These are phyloP conservation scores for Myotis pilosus DNA, from an alignment of 2,797 vertebrate species.

Conservation along the genomic window DNA sequence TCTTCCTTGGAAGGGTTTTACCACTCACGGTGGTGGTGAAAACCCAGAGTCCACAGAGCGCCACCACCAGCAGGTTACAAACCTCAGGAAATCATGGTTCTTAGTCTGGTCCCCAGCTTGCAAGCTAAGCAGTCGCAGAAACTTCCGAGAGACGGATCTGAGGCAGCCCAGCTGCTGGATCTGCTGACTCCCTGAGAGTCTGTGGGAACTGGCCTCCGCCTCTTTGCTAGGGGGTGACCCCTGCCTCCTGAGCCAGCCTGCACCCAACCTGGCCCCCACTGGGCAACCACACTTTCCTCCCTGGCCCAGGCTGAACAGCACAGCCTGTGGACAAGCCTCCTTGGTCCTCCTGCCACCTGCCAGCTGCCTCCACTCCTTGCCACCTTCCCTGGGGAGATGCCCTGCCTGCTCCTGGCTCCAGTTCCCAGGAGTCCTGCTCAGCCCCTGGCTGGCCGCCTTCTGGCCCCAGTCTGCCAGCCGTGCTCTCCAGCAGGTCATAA, in stretches of 20 bases:
- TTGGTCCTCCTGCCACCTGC: neutral
- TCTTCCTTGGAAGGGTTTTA: neutral
- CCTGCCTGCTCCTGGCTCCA: neutral
- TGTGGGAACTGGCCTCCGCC: neutral
- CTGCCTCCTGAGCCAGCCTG: neutral
- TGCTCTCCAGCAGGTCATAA: neutral
- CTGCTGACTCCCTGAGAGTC: neutral
- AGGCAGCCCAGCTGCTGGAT: neutral
- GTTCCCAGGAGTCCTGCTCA: neutral
- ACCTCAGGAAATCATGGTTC: neutral
- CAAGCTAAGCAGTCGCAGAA: neutral
- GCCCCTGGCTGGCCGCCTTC: neutral
- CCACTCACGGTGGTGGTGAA: neutral
- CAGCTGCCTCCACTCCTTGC: neutral
- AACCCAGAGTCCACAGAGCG: neutral
- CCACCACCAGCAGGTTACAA: neutral
- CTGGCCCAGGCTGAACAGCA: neutral
- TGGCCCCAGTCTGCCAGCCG: neutral
- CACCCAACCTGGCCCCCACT: neutral
- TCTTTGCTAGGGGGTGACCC: neutral
- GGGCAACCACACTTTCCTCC: neutral
- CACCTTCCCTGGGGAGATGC: neutral
- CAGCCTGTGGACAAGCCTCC: neutral
- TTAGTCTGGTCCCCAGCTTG: neutral
- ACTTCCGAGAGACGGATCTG: neutral